Evolutionary conservation across 2,113 vertebrate genomes (phyloP).

Genomic region (Ceuthmochares aereus): DNA sequence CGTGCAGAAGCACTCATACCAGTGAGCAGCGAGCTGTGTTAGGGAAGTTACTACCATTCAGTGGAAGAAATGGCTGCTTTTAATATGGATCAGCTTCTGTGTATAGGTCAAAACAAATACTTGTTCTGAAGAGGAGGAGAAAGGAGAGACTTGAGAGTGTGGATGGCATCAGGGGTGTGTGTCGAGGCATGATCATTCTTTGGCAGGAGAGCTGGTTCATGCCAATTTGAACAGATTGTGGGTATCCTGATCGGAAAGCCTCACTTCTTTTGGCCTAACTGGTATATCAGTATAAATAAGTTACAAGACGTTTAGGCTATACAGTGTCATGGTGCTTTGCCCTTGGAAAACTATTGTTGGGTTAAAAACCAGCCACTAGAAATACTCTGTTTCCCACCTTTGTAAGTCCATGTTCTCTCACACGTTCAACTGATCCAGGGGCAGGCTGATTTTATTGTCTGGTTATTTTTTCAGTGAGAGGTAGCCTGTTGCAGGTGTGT

Average conservation of each 20-base stretch:
- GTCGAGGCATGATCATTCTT: not conserved
- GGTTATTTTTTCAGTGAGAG: not conserved
- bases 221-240: not conserved
- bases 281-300: not conserved
- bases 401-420: not conserved
- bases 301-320: not conserved
- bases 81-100: not conserved
- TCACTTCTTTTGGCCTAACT: not conserved
- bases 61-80: not conserved
- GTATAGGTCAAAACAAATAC: not conserved
- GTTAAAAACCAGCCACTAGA: not conserved
- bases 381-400: not conserved
- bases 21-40: not conserved
- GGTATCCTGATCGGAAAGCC: not conserved
- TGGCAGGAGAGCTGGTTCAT: not conserved
- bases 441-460: not conserved
- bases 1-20: not conserved
- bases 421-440: not conserved
- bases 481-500: not conserved
- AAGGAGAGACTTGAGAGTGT: not conserved
- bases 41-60: not conserved
- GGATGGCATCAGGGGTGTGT: not conserved
- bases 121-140: not conserved
- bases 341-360: not conserved
- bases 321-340: not conserved